Base-by-base conservation (phyloP, 2,888 invertebrate species). In the Lacanobia oleracea region DNA sequence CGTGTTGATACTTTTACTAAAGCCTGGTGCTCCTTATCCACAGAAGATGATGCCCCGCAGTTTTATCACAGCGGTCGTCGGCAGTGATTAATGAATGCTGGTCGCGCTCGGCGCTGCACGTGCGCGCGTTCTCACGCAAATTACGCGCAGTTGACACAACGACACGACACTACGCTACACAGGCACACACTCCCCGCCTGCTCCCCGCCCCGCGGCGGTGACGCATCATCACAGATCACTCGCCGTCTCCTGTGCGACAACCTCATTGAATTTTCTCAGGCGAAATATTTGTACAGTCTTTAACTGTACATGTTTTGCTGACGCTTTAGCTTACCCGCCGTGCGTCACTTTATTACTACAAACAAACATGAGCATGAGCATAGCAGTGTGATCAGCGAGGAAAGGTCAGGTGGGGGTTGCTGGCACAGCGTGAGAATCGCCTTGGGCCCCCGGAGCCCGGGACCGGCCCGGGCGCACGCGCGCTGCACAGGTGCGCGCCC, bases 111-210 rank as follows among this genome's bases (percentile, higher is more conserved):
- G 18, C 53, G 18, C 23, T 18, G 68, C 71, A 56, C 72, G 62
- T 70, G 72, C 67, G 45, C 76, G 62, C 51, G 78, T 86, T 89
- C 89, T 87, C 89, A 88, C 89, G 86, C 84, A 78, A 86, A 88
- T 88, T 87, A 87, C 77, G 70, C 79, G 76, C 88, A 85, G 80
- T 86, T 83, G 70, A 72, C 73, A 60, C 70, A 21, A 54, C 64
- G 72, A 79, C 54, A 59, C 59, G n/a, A 50, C 70, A 53, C 54
- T 18, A 27, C 33, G 43, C 33, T 33, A 33, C 5, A 33, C 33
- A 33, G 33, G 0, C 62, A 23, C 37, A n/a, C 53, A 57, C 77
- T 33, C 50, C 56, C 27, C 21, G 8, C 12, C 16, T 14, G 43
- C 21, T 10, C 7, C 18, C 50, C 33, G 5, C 56, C 57, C 57